Base-by-base conservation (phyloP, 2,797 vertebrate species). In the Pelobates cultripes region DNA sequence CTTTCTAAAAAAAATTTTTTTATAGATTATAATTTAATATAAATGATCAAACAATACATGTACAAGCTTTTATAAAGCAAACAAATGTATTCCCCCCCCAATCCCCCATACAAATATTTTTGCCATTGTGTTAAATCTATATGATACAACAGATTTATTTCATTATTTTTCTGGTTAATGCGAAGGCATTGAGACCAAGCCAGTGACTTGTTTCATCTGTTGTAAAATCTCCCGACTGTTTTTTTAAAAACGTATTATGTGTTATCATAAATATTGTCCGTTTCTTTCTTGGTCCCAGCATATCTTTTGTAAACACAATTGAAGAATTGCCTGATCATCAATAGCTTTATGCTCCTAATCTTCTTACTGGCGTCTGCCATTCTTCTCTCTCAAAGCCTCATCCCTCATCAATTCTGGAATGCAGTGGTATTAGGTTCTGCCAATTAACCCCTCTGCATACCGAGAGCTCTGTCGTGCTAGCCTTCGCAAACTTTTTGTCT, bases 361-460 rank as follows among this genome's bases (percentile, higher is more conserved):
- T 85, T 86, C 85, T 85, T 78, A 76, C 80, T 85, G 85, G 80
- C 0, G 3, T 86, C 85, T 86, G 85, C 69, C 78, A 84, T 84
- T 89, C 57, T 72, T 80, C 85, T 1, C 4, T 85, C 87, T 43
- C 41, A 53, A 84, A 83, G 85, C 85, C 53, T 86, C 86, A 88
- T 88, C 12, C 17, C 86, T 86, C 72, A 74, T 89, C 84, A 61
- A 12, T 71, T 66, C 69, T 85, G 86, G 89, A 90, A 91, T 90
- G 88, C 60, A 74, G 83, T 73, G 78, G 61, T 69, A 28, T 89
- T 86, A 82, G 86, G 79, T 77, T 68, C 80, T 80, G 42, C 77
- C 87, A 86, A 89, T 90, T 90, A 87, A 91, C 87, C 85, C 87
- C 15, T 83, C 67, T 70, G 41, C 13, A 51, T 53, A 4, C 43